Evolutionary conservation across 2,888 invertebrate genomes (phyloP).

Genomic region (Pseudococcus longispinus): DNA sequence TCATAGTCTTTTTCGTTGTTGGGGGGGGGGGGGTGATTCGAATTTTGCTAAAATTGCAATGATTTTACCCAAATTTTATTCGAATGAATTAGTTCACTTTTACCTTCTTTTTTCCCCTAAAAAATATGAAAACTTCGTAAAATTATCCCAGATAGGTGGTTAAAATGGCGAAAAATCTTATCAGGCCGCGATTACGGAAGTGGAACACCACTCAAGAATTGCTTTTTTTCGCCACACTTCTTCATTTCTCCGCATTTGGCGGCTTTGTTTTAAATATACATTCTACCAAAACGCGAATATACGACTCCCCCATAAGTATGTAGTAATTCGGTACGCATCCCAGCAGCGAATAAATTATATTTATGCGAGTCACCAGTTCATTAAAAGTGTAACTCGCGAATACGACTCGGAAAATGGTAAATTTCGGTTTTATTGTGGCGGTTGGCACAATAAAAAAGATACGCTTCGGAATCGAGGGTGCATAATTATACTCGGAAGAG

Average conservation of each 20-base stretch:
- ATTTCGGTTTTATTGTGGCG: conserved; percentile 39
- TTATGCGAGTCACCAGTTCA: conserved; percentile 26
- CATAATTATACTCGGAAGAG: neutral
- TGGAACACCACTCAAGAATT: neutral
- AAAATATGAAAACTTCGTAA: too few species aligned
- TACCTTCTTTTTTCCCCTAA: too few species aligned
- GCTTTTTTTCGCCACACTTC: neutral
- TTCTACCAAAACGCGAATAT: neutral
- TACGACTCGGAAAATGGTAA: conserved; percentile 22
- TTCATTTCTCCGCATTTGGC: neutral
- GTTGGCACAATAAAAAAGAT: conserved; percentile 10
- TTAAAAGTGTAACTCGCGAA: conserved; percentile 30
- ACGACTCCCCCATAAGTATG: neutral
- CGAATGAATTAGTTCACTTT: too few species aligned
- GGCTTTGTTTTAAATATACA: neutral
- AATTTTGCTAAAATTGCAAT: too few species aligned
- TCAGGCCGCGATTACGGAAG: neutral
- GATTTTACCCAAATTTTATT: too few species aligned
- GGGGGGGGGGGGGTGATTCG: too few species aligned
- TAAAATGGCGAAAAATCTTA: too few species aligned
- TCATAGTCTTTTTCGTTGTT: too few species aligned
- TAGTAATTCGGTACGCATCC: neutral
- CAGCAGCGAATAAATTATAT: conserved; percentile 4
- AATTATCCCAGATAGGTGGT: too few species aligned
- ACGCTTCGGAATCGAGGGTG: conserved; percentile 28